phyloP scores from a whole-genome alignment of 2,113 vertebrate species.

The Myrmophylax atrothorax region DNA sequence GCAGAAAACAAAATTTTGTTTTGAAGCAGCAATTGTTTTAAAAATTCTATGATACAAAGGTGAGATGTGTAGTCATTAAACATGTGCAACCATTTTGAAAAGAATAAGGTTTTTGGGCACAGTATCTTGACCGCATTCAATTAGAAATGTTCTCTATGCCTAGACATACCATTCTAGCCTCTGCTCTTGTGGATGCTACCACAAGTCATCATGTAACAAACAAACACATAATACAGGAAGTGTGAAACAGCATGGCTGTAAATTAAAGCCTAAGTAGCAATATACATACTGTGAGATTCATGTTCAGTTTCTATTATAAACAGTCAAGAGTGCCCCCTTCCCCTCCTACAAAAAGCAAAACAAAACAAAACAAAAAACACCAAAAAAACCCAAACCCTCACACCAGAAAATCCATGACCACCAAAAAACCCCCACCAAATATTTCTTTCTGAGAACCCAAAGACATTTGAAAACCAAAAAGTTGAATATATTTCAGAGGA shows the following conservation, averaged over 20 bases:
- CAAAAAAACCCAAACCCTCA: no score
- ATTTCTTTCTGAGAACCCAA: not conserved
- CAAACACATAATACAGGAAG: rapidly evolving
- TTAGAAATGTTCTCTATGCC: not conserved
- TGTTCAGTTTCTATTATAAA: not conserved
- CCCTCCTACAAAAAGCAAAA: not conserved
- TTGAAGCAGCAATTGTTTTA: not conserved
- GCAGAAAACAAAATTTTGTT: not conserved
- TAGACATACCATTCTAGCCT: not conserved
- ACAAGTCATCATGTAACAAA: not conserved
- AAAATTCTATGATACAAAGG: not conserved
- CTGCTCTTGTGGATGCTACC: not conserved
- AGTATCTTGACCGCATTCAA: not conserved
- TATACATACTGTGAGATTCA: not conserved
- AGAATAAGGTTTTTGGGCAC: not conserved
- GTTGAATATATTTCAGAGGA: not conserved
- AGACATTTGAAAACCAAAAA: not conserved
- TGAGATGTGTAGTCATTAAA: not conserved
- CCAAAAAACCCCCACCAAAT: no score
- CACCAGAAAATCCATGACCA: no score
- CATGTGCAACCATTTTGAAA: not conserved
- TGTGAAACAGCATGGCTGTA: not conserved
- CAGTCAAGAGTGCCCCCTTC: not conserved
- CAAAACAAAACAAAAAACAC: not conserved
- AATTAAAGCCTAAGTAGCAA: not conserved